Evolutionary conservation across 2,797 vertebrate genomes (phyloP).

Genomic region (Ctenosaura bakeri): DNA sequence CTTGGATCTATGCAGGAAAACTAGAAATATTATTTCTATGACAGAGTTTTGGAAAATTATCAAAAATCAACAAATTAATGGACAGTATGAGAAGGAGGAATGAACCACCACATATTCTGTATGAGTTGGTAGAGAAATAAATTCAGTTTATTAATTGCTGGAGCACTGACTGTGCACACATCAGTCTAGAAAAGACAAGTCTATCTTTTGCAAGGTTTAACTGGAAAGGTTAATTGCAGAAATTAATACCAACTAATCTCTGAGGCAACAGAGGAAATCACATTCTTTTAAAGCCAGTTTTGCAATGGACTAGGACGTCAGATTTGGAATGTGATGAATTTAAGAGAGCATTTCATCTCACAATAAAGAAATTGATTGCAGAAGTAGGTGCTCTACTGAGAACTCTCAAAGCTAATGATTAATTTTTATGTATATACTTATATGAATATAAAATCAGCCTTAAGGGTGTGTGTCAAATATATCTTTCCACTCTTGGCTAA

Average conservation of each 20-base stretch:
- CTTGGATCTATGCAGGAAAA: background rate
- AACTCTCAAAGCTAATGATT: conserved; percentile 33
- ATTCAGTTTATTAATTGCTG: background rate
- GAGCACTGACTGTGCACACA: background rate
- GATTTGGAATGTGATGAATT: background rate
- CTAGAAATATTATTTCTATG: background rate
- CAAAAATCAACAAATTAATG: background rate
- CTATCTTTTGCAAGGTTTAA: background rate
- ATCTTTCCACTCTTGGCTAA: conserved; percentile 15
- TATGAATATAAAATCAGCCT: conserved; percentile 6
- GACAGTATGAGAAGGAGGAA: background rate
- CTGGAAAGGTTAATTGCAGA: conserved; percentile 19
- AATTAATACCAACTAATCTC: conserved; percentile 18
- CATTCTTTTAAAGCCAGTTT: background rate
- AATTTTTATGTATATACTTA: conserved; percentile 22
- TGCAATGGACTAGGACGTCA: background rate
- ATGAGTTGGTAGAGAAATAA: background rate
- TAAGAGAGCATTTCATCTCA: conserved; percentile 13
- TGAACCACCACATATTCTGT: background rate
- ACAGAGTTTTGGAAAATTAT: background rate
- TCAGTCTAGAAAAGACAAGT: conserved; percentile 8
- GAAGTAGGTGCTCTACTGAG: background rate
- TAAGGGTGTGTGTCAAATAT: conserved; percentile 22
- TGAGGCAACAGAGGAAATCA: background rate
- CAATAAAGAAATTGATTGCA: conserved; percentile 16